Base-by-base conservation (phyloP, 2,888 invertebrate species). In the Abscondita cerata region DNA sequence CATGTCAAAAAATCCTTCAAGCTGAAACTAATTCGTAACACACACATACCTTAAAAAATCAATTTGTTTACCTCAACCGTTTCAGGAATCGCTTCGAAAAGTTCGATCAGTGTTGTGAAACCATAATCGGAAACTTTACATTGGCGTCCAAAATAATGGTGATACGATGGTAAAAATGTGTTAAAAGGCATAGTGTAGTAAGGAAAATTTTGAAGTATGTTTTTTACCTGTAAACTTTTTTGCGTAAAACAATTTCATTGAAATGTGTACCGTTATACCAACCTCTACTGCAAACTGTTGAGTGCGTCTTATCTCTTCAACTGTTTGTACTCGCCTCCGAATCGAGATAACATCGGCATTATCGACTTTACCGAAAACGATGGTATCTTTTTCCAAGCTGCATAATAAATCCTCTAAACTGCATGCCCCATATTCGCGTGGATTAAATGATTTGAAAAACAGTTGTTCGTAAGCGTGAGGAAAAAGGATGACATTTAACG, bases 141-240 rank as follows among this genome's bases (percentile, higher is more conserved):
- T 77, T 97, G 97, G 64, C 92, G 89, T 0, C 93, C 93, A 79
- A 95, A 97, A 81, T 96, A 95, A 69, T 96, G 95, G 82, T 97
- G 97, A 82, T 96, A 98, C 0, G 95, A 92, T 9, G 96, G 95
- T 47, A 96, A 95, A 80, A 97, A 97, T 76, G 94, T 93, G 72
- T 93, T 91, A 80, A 97, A 96, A 63, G 90, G 84, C 87, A 97
- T 92, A 52, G 90, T 88, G 70, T 92, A 91, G 72, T 95, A 91
- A 0, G 95, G 91, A 4, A 92, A 92, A 77, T 93, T 92, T 68
- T 91, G 88, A 18, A 98, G 85, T 16, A 98, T 83, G 78, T 96
- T 95, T 0, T 94, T 11, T 3, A 44, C 18, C 44, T 44, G n/a
- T n/a, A 44, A 44, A 2, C n/a, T n/a, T 44, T 11, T n/a, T n/a